Evolutionary conservation across 2,797 vertebrate species (phyloP), one percentile per base, ranked within the genome.

Genomic region (Oryzias dopingdopingensis): DNA sequence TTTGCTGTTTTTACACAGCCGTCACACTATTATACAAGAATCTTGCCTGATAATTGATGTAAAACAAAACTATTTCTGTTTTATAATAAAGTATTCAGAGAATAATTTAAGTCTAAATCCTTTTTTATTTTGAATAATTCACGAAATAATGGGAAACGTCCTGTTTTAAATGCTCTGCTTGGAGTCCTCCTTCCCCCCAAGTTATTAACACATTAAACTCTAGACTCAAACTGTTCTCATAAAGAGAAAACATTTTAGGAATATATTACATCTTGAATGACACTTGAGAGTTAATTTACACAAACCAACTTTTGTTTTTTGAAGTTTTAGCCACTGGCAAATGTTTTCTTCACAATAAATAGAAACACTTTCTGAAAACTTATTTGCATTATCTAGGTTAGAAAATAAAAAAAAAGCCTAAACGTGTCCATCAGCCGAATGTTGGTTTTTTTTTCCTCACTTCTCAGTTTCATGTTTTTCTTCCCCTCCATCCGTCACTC

Each of bases 401-500:
- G 52, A 72, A 75, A 83, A 81, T 72, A 7, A 41, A 1, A 65
- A 65, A 77, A 17, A n/a, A 46, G 72, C 71, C 59, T 64, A 51
- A 50, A 69, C 29, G 49, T 64, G 79, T 82, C 80, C 76, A 43
- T 84, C 77, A 70, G 67, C 5, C 61, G 62, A 80, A 72, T 24
- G 58, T 32, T 46, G 43, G 55, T 29, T 29, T 40, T 58, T 70
- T 57, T 74, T 72, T 62, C 66, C 44, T 52, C 67, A 63, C 44
- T 41, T 59, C 59, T 65, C 26, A 62, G 23, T 61, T 66, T 22
- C 44, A 49, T 70, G 53, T 68, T 64, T 41, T 56, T 55, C 58
- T 58, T 72, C 74, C 64, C 41, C 26, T 56, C 50, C 62, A 66
- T 79, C 74, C 7, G 77, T 80, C 76, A 76, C 22, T 42, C 55